Percentiles rank a stretch among this genome's conserved stretches.
phyloP scores from a whole-genome alignment of 2,113 vertebrate genomes.

The Podocnemis expansa region DNA sequence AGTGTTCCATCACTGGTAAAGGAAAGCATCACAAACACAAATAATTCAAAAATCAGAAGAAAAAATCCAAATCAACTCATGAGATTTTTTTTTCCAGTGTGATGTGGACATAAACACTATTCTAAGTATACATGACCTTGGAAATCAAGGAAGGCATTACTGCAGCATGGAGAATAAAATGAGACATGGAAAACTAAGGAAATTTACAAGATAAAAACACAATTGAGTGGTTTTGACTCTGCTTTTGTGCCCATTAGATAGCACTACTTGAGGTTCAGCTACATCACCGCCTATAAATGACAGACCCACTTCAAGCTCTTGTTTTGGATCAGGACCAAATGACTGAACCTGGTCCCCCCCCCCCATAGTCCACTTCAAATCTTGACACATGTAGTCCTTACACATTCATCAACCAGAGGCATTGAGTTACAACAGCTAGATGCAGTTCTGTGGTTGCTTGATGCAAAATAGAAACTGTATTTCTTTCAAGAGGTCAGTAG shows the following conservation, averaged over 20 bases:
- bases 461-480: neutral
- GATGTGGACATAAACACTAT: neutral
- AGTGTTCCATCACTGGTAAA: neutral
- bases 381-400: neutral
- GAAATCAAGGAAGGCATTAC: slow-evolving; percentile 4
- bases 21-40: neutral
- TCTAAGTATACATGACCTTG: neutral
- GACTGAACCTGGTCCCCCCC: neutral
- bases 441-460: neutral
- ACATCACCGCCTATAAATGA: neutral
- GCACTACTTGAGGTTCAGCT: neutral
- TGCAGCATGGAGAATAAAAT: neutral
- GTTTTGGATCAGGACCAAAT: neutral
- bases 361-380: neutral
- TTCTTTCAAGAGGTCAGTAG: neutral
- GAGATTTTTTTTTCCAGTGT: neutral
- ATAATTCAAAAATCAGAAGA: neutral
- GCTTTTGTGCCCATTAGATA: neutral
- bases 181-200: neutral
- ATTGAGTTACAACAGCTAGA: neutral
- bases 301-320: neutral
- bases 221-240: neutral
- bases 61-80: neutral
- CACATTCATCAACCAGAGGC: neutral
- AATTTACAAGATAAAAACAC: neutral